Conservation (phyloP, 1,140 invertebrate genomes). For the Scylla paramamosain region DNA sequence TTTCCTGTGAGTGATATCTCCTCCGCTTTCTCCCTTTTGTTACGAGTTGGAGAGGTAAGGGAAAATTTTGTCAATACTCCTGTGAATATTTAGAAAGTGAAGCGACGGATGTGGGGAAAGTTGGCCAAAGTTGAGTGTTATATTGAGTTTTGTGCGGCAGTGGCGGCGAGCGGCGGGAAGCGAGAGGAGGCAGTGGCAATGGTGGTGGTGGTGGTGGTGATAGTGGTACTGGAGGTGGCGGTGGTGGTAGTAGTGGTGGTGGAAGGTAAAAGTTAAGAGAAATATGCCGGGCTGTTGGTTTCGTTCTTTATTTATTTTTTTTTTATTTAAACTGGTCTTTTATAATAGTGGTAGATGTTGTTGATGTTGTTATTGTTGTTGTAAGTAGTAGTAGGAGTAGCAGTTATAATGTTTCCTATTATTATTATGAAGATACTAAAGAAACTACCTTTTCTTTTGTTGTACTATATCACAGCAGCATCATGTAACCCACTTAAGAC, state of each 20-base stretch:
- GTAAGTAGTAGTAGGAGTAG: too few relatives aligned
- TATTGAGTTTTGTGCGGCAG: not conserved
- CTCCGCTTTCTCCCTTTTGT: not conserved
- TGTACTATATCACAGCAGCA: too few relatives aligned
- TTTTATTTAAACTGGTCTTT: too few relatives aligned
- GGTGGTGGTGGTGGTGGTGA: not conserved
- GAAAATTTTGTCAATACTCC: not conserved
- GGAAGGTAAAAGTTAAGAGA: not conserved
- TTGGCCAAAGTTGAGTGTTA: not conserved
- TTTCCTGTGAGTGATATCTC: not conserved
- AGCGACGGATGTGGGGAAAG: not conserved
- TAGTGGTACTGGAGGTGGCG: not conserved
- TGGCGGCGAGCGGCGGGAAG: too few relatives aligned
- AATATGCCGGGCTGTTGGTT: too few relatives aligned
- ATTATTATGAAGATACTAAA: too few relatives aligned
- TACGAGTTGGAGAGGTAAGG: not conserved
- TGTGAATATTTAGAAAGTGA: constrained; percentile 7
- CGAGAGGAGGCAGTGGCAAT: not conserved
- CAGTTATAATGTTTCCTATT: too few relatives aligned
- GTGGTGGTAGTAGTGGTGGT: not conserved
- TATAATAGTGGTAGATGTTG: too few relatives aligned
- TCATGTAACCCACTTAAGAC: too few relatives aligned
- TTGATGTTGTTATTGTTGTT: too few relatives aligned
- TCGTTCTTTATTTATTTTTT: too few relatives aligned
- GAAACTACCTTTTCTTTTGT: too few relatives aligned